Percentiles rank a stretch among this genome's conserved stretches.
Conservation (phyloP, 2,113 vertebrate genomes). For the Syngnathus scovelli region DNA sequence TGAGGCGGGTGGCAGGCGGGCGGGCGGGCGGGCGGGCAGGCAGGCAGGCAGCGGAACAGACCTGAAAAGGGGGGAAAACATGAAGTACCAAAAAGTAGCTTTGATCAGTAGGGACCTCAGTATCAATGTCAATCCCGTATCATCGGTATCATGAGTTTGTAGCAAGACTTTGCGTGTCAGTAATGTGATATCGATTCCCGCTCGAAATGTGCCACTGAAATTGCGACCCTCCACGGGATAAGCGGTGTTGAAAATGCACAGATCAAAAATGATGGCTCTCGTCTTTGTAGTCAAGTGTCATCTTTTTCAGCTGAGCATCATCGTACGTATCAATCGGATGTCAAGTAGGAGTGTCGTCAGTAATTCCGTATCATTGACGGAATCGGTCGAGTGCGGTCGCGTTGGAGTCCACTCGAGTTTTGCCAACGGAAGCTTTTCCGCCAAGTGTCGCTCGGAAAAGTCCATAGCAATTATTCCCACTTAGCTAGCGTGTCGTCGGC, state of each 20-base stretch:
- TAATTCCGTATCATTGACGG: neutral
- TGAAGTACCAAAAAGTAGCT: conserved; percentile 37
- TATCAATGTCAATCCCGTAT: conserved; percentile 9
- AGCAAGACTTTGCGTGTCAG: no score
- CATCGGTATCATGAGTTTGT: neutral
- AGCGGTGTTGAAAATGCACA: no score
- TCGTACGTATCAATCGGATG: neutral
- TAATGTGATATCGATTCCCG: no score
- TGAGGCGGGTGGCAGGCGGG: conserved; percentile 31
- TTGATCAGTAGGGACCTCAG: conserved; percentile 62
- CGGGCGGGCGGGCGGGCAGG: no score
- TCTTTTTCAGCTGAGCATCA: neutral
- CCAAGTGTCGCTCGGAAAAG: neutral
- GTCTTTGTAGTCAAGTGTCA: neutral
- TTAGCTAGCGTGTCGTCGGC: conserved; percentile 28
- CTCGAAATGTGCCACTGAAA: no score
- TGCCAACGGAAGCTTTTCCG: neutral
- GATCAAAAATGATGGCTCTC: no score
- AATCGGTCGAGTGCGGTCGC: neutral
- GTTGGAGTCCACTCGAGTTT: neutral
- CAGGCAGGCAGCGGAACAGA: conserved; percentile 11
- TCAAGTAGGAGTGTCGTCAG: neutral
- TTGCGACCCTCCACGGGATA: no score
- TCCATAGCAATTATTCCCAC: neutral
- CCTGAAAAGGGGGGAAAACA: conserved; percentile 28